A percentile compares a stretch with the other conserved stretches of the same genome.
Conservation (phyloP, 2,888 invertebrate genomes). For the Caenorhabditis wallacei region DNA sequence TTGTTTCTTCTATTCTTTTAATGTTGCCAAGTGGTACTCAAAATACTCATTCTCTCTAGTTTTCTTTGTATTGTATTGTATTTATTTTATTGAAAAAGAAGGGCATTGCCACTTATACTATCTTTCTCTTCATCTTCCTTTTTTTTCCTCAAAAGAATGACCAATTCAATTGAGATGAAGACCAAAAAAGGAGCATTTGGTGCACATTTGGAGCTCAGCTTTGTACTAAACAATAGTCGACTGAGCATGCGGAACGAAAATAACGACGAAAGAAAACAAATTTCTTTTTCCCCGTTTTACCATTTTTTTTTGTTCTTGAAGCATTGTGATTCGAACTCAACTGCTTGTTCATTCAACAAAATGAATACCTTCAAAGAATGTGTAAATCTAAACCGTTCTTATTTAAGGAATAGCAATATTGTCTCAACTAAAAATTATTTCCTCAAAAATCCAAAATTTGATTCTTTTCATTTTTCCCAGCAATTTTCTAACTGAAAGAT, state of each 20-base stretch:
- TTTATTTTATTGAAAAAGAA: too few species aligned
- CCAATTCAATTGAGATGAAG: constrained; percentile 44
- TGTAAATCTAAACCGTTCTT: too few species aligned
- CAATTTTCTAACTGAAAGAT: too few species aligned
- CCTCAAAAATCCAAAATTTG: too few species aligned
- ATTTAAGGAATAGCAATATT: too few species aligned
- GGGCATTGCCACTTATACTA: too few species aligned
- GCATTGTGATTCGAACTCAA: not conserved
- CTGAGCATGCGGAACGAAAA: constrained; percentile 11
- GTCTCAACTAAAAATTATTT: too few species aligned
- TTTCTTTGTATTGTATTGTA: not conserved
- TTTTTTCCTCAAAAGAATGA: constrained; percentile 1
- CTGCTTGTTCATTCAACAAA: constrained; percentile 3
- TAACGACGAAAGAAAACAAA: not conserved
- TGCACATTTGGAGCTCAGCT: constrained; percentile 9
- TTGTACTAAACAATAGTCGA: constrained; percentile 22
- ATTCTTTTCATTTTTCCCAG: too few species aligned
- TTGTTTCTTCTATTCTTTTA: not conserved
- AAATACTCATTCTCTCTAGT: constrained; percentile 5
- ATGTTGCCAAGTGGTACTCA: constrained; percentile 33
- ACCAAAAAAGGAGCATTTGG: constrained; percentile 39
- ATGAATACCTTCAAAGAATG: too few species aligned
- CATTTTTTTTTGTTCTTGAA: constrained; percentile 9
- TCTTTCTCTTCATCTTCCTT: not conserved
- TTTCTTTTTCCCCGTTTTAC: constrained; percentile 5